These are phyloP conservation scores for Neodiprion virginianus DNA, from an alignment of 1,140 invertebrate species.

Conservation along the genomic window DNA sequence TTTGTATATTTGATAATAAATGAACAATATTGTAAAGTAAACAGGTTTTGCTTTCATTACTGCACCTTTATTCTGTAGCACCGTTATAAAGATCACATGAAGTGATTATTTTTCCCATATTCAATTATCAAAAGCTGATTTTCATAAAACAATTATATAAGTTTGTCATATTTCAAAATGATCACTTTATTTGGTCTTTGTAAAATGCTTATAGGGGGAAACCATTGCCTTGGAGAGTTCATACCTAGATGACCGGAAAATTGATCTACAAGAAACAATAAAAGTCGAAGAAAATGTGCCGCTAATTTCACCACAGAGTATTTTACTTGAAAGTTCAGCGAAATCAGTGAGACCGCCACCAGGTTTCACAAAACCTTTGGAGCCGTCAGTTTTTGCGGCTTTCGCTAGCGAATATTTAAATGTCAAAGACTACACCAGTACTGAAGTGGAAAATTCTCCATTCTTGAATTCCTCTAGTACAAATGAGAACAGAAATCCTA, in stretches of 20 bases:
- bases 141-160: background rate
- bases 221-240: background rate
- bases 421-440: background rate
- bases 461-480: background rate
- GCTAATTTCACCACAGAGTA: conserved; percentile 23
- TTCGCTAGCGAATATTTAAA: background rate
- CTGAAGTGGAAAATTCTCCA: background rate
- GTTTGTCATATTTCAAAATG: conserved; percentile 1
- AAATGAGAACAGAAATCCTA: background rate
- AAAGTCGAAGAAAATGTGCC: background rate
- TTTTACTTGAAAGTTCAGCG: background rate
- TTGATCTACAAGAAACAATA: no score
- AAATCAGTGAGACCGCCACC: background rate
- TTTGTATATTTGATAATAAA: conserved; percentile 1
- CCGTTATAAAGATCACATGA: conserved; percentile 31
- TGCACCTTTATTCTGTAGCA: background rate
- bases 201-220: background rate
- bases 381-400: background rate
- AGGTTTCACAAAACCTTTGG: conserved; percentile 11
- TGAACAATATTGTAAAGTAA: background rate
- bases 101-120: conserved; percentile 40
- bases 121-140: background rate
- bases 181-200: conserved; percentile 21
- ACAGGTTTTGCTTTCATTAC: background rate
- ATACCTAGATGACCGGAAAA: background rate